These are phyloP conservation scores for Sorex araneus DNA, from an alignment of 2,113 vertebrate species.

Conservation along the genomic window DNA sequence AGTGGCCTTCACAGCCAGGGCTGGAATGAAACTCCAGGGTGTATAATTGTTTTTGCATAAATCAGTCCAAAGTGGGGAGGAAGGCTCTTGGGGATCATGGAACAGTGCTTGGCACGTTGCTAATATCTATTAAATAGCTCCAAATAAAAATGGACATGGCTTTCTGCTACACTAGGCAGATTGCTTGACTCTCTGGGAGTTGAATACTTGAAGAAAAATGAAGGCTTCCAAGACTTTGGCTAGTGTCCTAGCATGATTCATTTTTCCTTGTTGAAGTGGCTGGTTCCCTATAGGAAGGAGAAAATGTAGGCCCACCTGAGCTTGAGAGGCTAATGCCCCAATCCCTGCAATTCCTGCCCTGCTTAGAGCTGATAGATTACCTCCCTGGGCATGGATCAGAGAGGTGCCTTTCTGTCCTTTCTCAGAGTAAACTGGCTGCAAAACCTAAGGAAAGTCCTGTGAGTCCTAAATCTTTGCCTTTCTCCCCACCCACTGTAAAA, in stretches of 20 bases:
- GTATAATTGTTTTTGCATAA: slow-evolving; percentile 76
- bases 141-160: slow-evolving; percentile 71
- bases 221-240: slow-evolving; percentile 64
- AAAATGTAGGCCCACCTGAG: not conserved
- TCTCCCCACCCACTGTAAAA: not conserved
- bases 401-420: not conserved
- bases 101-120: slow-evolving; percentile 67
- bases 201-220: slow-evolving; percentile 69
- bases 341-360: not conserved
- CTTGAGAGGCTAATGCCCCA: not conserved
- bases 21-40: slow-evolving; percentile 48
- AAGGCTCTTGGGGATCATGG: slow-evolving; percentile 69
- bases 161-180: slow-evolving; percentile 79
- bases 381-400: rapidly evolving
- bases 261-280: slow-evolving; percentile 51
- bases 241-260: slow-evolving; percentile 58
- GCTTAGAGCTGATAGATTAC: not conserved
- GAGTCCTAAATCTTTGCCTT: not conserved
- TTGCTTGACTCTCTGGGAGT: slow-evolving; percentile 77
- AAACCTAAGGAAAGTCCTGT: slow-evolving; percentile 20
- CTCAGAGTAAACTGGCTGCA: not conserved
- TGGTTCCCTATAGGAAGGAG: not conserved
- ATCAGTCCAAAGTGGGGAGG: slow-evolving; percentile 68
- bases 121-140: slow-evolving; percentile 76
- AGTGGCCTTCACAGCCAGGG: not conserved